A percentile compares a stretch with the other conserved stretches of the same genome.
Evolutionary conservation across 2,888 invertebrate genomes (phyloP).

Genomic region (Stegophylla sp.): DNA sequence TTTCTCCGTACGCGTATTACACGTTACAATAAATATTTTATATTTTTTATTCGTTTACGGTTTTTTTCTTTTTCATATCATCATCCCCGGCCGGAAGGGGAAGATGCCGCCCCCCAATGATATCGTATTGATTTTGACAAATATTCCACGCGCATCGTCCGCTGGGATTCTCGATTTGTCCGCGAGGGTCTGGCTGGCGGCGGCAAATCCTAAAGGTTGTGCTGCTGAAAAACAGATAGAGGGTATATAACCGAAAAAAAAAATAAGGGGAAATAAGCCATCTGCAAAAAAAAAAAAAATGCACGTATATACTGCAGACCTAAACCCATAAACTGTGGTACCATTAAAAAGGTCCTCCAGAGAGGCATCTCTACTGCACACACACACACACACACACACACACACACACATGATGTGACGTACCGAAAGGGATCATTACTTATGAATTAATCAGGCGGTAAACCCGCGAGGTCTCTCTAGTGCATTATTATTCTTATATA

Average conservation of each 20-base stretch:
- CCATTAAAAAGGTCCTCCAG: conserved; percentile 55
- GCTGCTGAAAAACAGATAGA: conserved; percentile 15
- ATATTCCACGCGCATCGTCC: conserved; percentile 5
- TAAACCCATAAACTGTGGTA: conserved; percentile 45
- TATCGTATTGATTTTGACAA: conserved; percentile 47
- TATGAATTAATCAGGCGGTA: conserved; percentile 58
- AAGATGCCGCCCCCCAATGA: not conserved
- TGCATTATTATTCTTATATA: conserved; percentile 48
- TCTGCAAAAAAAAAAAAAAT: not conserved
- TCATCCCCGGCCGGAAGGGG: not conserved
- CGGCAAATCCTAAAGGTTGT: conserved; percentile 46
- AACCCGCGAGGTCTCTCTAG: conserved; percentile 41
- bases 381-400: not conserved
- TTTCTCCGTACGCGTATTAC: too few species aligned
- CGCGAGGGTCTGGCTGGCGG: conserved; percentile 28
- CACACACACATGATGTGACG: too few species aligned
- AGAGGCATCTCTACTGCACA: not conserved
- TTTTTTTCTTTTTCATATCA: too few species aligned
- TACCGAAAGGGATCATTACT: conserved; percentile 43
- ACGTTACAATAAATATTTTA: too few species aligned
- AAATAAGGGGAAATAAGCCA: not conserved
- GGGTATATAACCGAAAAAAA: conserved; percentile 32
- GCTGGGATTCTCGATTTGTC: conserved; percentile 34
- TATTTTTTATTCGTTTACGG: too few species aligned
- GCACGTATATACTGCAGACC: not conserved